Percentiles rank a stretch among this genome's conserved stretches.
Conservation (phyloP, 2,113 vertebrate species). For the Anguilla japonica region DNA sequence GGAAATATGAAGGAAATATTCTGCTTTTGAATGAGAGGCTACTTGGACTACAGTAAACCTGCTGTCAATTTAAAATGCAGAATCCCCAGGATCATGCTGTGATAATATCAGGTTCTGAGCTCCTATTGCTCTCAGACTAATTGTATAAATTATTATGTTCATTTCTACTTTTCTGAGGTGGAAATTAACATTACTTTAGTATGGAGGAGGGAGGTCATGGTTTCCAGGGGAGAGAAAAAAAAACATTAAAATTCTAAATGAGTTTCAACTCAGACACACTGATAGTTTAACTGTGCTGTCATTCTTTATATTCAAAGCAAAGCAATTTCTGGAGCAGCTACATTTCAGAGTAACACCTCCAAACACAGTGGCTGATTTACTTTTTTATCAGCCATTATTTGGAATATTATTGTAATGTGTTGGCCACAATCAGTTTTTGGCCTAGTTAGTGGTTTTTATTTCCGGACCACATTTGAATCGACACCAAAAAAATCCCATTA, state of each 20-base stretch:
- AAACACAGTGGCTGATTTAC: conserved; percentile 85
- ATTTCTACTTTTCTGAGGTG: background rate
- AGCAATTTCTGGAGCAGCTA: conserved; percentile 87
- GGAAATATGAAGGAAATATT: no score
- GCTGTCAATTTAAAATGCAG: background rate
- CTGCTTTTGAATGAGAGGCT: no score
- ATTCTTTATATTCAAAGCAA: conserved; percentile 88
- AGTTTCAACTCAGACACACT: conserved; percentile 79
- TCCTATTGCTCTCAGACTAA: background rate
- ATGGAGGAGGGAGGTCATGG: conserved; percentile 51
- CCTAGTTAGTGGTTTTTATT: conserved; percentile 39
- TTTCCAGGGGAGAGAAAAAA: conserved; percentile 61
- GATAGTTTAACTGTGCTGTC: conserved; percentile 84
- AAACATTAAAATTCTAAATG: conserved; percentile 82
- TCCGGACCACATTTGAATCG: background rate
- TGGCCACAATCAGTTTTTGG: conserved; percentile 83
- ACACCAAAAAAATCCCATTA: conserved; percentile 6
- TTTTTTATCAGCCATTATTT: conserved; percentile 88
- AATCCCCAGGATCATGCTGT: background rate
- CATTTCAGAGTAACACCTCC: conserved; percentile 84
- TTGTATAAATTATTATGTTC: conserved; percentile 12
- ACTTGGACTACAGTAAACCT: no score
- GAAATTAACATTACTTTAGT: background rate
- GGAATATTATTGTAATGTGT: conserved; percentile 84
- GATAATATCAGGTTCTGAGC: conserved; percentile 1